Evolutionary conservation across 92 coral and sea anemone genomes (phyloP), one percentile per base, ranked within the genome.

Genomic region (Muricea muricata): DNA sequence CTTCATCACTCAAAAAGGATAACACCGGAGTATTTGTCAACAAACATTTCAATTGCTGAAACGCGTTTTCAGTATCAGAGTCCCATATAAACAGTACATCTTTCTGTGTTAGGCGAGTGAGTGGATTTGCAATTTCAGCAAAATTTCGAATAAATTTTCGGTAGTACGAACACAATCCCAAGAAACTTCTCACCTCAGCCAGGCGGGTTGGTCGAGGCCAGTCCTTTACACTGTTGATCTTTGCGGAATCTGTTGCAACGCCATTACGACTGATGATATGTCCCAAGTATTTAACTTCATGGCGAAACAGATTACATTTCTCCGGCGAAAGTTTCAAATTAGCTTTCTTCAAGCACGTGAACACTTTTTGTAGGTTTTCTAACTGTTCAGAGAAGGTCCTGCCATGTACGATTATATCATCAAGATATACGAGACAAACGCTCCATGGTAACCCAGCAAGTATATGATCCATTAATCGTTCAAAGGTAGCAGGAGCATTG

Each of bases 261-360:
- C 93, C 93, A 46, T 81, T 78, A 18, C 48, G 20, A 55, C 93
- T 76, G 11, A 86, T 68, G 35, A 86, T 47, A 24, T 90, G 80
- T 21, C 93, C 87, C 31, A 90, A 75, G n/a, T n/a, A 45, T 15
- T 77, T 73, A 20, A 90, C 93, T 6, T 78, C 30, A 17, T 33
- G 73, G 57, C 81, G 57, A 71, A 89, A 86, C 26, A 89, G 76
- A 40, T 46, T 58, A 23, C 90, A 89, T 61, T 89, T 89, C 35
- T 32, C 78, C 8, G 86, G 81, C 28, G 39, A 77, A 13, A 89
- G 84, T 45, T 89, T 85, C 47, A 89, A 75, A 4, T 60, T 40
- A 1, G 92, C 92, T 30, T 54, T 74, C 3, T 85, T 31, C 29
- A 89, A 26, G 32, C 90, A 26, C 20, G 41, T 9, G 39, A 86